Evolutionary conservation across 2,797 vertebrate genomes (phyloP), one percentile per base, ranked within the genome.

Genomic region (Sarcoramphus papa): DNA sequence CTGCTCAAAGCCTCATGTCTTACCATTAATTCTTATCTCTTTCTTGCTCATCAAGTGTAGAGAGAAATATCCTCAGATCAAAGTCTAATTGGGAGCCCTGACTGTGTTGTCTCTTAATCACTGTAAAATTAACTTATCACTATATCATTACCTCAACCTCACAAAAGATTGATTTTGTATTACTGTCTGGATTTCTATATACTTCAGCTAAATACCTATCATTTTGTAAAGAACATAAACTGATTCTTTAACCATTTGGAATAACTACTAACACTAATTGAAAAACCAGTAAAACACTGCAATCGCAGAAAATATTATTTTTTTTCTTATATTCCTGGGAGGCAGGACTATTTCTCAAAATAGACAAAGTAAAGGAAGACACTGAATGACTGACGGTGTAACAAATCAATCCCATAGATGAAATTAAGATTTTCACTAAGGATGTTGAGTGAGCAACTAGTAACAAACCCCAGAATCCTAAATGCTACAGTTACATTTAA

Each of bases 51-150:
- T 85, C 83, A 95, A 95, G 65, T 51, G 41, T 30, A 92, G 69
- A 82, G 45, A 93, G 64, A 94, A 87, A 86, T 77, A 92, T 57
- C 64, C 57, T 91, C 84, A 95, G 94, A 96, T 95, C 92, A 97
- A 96, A 95, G 92, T 86, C 63, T 93, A 90, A 89, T 10, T 92
- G 63, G 73, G 56, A 96, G 60, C 53, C 56, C 70, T 82, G 85
- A 91, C 84, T 85, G 93, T 68, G 78, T 60, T 74, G 59, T 93
- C 85, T 95, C 75, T 95, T 97, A 95, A 95, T 96, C 91, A 93
- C 67, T 80, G 60, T 77, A 94, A 96, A 96, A 97, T 95, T 96
- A 97, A 92, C 73, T 91, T 92, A 96, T 63, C 94, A 82, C 82
- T 90, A 20, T 79, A 86, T 57, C 78, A 95, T 93, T 94, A 93